Percentiles rank a stretch among this genome's conserved stretches.
phyloP scores from a whole-genome alignment of 2,797 vertebrate genomes.

The Hozukius guyotensis region DNA sequence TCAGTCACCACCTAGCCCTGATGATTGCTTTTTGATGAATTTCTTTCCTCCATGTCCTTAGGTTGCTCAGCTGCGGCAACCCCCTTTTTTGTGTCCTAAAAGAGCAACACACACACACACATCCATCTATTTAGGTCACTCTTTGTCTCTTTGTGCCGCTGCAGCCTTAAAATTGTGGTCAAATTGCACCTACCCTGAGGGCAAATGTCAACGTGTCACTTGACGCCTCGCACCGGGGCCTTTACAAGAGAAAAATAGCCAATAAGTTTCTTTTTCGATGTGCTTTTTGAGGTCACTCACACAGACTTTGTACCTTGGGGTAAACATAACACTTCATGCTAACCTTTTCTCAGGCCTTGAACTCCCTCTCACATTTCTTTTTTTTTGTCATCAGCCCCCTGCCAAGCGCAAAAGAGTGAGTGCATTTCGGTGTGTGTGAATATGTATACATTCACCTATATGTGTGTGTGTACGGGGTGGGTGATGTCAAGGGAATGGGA shows the following conservation, averaged over 20 bases:
- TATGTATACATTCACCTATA: constrained; percentile 19
- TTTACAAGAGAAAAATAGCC: background rate
- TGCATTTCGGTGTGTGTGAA: background rate
- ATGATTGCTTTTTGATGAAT: constrained; percentile 79
- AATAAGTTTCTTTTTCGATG: constrained; percentile 18
- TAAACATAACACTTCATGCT: constrained; percentile 30
- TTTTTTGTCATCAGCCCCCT: constrained; percentile 16
- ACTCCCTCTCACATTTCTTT: constrained; percentile 35
- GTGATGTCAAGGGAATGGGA: constrained; percentile 40
- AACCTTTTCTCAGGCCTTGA: constrained; percentile 52
- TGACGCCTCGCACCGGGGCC: background rate
- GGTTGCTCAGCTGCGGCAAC: constrained; percentile 35
- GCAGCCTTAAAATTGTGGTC: constrained; percentile 42
- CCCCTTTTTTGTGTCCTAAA: constrained; percentile 56
- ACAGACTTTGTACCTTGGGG: constrained; percentile 16
- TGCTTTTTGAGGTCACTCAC: constrained; percentile 28
- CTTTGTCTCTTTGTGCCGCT: constrained; percentile 40
- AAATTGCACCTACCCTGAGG: constrained; percentile 27
- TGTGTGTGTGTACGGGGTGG: constrained; percentile 4
- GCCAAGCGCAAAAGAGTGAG: constrained; percentile 2
- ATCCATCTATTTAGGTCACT: constrained; percentile 63
- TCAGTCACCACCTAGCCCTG: constrained; percentile 69
- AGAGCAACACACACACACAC: constrained; percentile 21
- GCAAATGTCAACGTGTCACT: constrained; percentile 33
- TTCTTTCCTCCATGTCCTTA: constrained; percentile 51